Conservation (phyloP, 2,797 vertebrate genomes). For the Alectoris magna region DNA sequence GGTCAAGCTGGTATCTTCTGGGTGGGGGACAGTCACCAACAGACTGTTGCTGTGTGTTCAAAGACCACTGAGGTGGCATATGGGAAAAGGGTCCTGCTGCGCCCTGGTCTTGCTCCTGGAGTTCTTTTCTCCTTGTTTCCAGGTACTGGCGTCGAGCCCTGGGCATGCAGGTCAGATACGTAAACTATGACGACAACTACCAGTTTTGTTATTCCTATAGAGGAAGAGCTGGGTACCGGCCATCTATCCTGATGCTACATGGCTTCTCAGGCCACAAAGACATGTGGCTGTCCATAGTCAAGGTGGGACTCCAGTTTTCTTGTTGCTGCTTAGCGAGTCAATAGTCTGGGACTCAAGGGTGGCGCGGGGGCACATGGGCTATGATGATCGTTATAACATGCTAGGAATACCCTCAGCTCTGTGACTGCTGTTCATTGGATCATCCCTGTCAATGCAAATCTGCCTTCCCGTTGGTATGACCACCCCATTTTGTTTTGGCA, state of each 20-base stretch:
- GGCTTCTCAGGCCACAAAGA: constrained; percentile 96
- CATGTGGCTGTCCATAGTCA: constrained; percentile 92
- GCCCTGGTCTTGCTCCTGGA: neutral
- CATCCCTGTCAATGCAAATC: neutral
- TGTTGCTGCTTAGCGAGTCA: neutral
- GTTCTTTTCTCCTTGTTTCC: neutral
- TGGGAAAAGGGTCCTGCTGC: neutral
- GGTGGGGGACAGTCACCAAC: neutral
- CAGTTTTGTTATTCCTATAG: constrained; percentile 91
- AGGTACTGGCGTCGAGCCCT: constrained; percentile 91
- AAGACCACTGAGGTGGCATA: neutral
- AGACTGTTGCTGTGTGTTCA: neutral
- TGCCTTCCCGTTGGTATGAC: neutral
- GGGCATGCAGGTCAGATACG: constrained; percentile 86
- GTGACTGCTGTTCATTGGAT: neutral
- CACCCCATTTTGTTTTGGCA: constrained; percentile 58
- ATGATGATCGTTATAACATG: fast-evolving
- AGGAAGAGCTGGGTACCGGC: constrained; percentile 83
- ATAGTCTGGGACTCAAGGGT: neutral
- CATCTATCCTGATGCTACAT: constrained; percentile 92
- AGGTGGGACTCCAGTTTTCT: constrained; percentile 76
- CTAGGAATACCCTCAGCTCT: neutral
- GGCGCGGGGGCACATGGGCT: neutral
- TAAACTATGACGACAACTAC: constrained; percentile 80
- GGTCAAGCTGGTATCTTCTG: neutral